Evolutionary conservation across 2,113 vertebrate genomes (phyloP).

Genomic region (Neotoma lepida): DNA sequence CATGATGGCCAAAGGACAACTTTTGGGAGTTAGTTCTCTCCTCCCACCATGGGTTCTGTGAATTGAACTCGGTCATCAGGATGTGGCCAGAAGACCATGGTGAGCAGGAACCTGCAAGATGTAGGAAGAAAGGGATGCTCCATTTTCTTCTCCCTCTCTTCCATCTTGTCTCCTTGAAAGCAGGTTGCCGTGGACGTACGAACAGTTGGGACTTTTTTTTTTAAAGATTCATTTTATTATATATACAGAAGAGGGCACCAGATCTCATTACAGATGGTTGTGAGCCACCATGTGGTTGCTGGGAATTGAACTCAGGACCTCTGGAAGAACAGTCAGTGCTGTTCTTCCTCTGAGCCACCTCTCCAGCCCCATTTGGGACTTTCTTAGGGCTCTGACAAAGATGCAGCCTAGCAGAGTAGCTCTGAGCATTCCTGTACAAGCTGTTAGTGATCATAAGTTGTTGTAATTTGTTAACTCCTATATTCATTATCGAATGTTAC

Average conservation of each 20-base stretch:
- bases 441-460: neutral
- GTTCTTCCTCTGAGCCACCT: too few relatives aligned
- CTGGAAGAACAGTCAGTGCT: too few relatives aligned
- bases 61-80: neutral
- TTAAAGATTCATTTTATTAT: too few relatives aligned
- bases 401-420: neutral
- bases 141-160: neutral
- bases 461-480: neutral
- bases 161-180: neutral
- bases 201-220: neutral
- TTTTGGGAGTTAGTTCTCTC: neutral
- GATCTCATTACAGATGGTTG: too few relatives aligned
- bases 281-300: too few relatives aligned
- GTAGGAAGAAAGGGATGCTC: neutral
- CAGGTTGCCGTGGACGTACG: neutral
- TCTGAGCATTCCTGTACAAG: neutral
- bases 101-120: neutral
- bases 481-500: neutral
- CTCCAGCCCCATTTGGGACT: too few relatives aligned
- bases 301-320: too few relatives aligned
- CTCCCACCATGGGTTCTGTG: neutral
- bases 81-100: neutral
- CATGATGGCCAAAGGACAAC: too few relatives aligned
- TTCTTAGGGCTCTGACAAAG: neutral
- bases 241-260: too few relatives aligned